These are phyloP conservation scores for Megaleporinus macrocephalus DNA, from an alignment of 2,113 vertebrate genomes.

Conservation along the genomic window DNA sequence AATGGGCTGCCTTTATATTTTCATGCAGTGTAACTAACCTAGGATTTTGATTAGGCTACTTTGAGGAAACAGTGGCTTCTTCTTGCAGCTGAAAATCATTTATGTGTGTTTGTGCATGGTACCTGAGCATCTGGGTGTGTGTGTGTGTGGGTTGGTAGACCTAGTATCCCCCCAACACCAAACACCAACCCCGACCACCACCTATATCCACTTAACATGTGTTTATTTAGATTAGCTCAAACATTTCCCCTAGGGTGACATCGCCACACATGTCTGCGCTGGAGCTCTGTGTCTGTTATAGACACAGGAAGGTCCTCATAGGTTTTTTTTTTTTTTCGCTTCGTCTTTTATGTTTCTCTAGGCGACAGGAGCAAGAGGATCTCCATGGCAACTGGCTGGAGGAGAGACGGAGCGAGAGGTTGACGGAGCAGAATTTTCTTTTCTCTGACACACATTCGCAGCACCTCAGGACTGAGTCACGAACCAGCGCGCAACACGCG, in stretches of 20 bases:
- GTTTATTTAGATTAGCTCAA: background rate
- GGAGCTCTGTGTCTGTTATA: conserved; percentile 16
- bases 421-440: conserved; percentile 40
- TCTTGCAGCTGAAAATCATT: no score
- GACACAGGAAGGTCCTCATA: background rate
- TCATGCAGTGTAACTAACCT: no score
- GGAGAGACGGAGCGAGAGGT: conserved; percentile 26
- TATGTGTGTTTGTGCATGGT: background rate
- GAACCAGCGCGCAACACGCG: background rate
- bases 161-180: no score
- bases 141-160: background rate
- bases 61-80: background rate
- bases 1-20: no score
- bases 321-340: background rate
- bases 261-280: background rate
- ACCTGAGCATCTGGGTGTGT: no score
- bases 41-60: no score
- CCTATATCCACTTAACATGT: background rate
- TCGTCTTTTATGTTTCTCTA: conserved; percentile 48
- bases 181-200: no score
- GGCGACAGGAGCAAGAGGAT: conserved; percentile 49
- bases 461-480: conserved; percentile 39
- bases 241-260: background rate
- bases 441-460: conserved; percentile 32
- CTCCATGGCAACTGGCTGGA: conserved; percentile 51